A percentile compares a stretch with the other conserved stretches of the same genome.
These are phyloP conservation scores for Aphodius sticticus DNA, from an alignment of 2,888 invertebrate genomes.

Conservation along the genomic window DNA sequence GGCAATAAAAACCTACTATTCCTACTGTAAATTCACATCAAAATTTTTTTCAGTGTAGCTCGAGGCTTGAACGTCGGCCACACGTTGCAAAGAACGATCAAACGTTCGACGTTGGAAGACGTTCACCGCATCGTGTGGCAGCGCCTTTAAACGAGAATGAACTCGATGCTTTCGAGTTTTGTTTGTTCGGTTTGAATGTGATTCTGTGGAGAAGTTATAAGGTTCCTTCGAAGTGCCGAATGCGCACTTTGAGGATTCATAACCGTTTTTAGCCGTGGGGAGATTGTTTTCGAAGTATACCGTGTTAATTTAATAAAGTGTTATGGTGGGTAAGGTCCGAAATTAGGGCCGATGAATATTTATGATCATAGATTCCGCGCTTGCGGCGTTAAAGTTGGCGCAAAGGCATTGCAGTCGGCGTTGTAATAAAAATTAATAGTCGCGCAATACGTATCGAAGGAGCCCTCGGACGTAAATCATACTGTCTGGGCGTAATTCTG, in stretches of 20 bases:
- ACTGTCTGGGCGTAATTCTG: constrained; percentile 20
- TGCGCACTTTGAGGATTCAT: background rate
- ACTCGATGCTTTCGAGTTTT: too few species aligned
- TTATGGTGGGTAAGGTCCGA: constrained; percentile 10
- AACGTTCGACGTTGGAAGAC: too few species aligned
- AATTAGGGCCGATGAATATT: constrained; percentile 23
- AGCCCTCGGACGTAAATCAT: constrained; percentile 13
- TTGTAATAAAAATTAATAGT: constrained; percentile 25
- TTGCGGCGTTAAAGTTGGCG: constrained; percentile 6
- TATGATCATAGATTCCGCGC: constrained; percentile 20
- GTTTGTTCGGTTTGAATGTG: too few species aligned
- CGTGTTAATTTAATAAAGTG: constrained; percentile 14
- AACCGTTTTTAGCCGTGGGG: background rate
- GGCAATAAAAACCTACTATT: too few species aligned
- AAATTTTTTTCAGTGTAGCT: too few species aligned
- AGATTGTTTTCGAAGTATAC: background rate
- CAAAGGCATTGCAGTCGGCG: constrained; percentile 12
- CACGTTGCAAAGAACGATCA: too few species aligned
- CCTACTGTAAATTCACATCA: too few species aligned
- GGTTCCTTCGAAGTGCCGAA: too few species aligned
- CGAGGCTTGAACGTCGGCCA: too few species aligned
- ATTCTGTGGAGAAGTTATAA: too few species aligned
- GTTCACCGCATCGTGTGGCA: too few species aligned
- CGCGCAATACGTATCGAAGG: constrained; percentile 23
- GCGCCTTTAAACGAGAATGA: too few species aligned